Conservation (phyloP, 2,113 vertebrate genomes). For the Rhinoderma darwinii region DNA sequence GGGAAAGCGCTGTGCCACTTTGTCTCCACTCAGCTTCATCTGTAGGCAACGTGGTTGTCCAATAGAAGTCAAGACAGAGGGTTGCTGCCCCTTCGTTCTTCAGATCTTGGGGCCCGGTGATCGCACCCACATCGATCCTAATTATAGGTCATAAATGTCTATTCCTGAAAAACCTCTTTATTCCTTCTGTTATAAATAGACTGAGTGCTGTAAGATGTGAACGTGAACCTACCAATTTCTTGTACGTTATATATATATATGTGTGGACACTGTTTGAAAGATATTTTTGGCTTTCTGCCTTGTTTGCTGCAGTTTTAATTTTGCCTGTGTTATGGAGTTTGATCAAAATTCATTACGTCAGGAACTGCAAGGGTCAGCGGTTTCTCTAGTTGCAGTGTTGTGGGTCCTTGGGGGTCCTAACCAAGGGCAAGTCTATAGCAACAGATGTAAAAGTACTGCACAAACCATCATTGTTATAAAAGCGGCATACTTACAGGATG, state of each 20-base stretch:
- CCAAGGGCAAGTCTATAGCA: slow-evolving; percentile 31
- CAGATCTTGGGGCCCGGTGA: neutral
- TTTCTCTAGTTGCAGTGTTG: slow-evolving; percentile 11
- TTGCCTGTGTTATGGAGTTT: neutral
- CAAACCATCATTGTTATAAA: neutral
- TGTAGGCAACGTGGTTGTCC: neutral
- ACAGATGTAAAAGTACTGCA: neutral
- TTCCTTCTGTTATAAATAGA: too few species aligned
- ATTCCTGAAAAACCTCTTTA: too few species aligned
- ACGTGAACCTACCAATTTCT: neutral
- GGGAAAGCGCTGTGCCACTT: too few species aligned
- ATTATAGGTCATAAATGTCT: too few species aligned
- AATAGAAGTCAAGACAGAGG: neutral
- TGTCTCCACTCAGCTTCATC: neutral
- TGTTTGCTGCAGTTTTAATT: neutral
- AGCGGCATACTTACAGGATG: neutral
- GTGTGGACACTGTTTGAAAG: neutral
- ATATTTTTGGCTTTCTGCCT: neutral
- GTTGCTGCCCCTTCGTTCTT: neutral
- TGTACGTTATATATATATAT: neutral
- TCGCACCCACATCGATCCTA: neutral
- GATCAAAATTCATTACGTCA: neutral
- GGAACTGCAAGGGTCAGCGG: slow-evolving; percentile 14
- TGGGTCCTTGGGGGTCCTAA: neutral
- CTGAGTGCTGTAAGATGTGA: too few species aligned